Conservation (phyloP, 2,797 vertebrate genomes). For the Halcyon chelicuti region DNA sequence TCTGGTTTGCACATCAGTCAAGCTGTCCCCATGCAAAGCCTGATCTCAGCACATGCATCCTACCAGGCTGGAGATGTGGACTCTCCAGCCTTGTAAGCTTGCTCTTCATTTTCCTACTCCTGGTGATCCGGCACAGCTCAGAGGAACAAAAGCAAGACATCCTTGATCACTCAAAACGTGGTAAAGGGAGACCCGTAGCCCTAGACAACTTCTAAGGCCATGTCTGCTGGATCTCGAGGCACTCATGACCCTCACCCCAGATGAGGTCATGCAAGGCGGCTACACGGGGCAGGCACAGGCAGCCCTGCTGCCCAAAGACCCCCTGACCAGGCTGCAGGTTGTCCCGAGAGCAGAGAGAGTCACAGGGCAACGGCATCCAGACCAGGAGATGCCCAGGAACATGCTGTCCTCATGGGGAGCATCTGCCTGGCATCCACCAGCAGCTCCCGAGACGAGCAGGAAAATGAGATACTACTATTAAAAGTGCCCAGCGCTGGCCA, state of each 20-base stretch:
- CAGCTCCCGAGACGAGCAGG: background rate
- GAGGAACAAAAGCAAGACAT: background rate
- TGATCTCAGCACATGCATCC: rapidly evolving
- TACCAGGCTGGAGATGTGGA: background rate
- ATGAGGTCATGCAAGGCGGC: background rate
- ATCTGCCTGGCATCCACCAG: slow-evolving; percentile 22
- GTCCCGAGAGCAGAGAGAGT: background rate
- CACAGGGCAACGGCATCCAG: background rate
- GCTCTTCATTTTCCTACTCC: background rate
- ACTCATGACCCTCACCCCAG: rapidly evolving
- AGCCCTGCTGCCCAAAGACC: background rate
- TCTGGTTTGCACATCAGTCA: background rate
- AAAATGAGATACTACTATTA: slow-evolving; percentile 55
- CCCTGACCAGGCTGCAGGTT: background rate
- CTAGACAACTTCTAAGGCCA: background rate
- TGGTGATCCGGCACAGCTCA: background rate
- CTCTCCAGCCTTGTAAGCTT: background rate
- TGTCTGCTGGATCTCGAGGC: background rate
- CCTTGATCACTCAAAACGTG: background rate
- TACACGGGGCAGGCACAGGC: background rate
- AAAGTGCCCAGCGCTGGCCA: slow-evolving; percentile 48
- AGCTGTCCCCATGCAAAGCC: rapidly evolving
- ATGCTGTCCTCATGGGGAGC: background rate
- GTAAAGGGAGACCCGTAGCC: background rate
- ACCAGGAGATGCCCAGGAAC: background rate